Percentiles rank a stretch among this genome's conserved stretches.
phyloP scores from a whole-genome alignment of 2,888 invertebrate species.

The Xanthorhoe spadicearia region DNA sequence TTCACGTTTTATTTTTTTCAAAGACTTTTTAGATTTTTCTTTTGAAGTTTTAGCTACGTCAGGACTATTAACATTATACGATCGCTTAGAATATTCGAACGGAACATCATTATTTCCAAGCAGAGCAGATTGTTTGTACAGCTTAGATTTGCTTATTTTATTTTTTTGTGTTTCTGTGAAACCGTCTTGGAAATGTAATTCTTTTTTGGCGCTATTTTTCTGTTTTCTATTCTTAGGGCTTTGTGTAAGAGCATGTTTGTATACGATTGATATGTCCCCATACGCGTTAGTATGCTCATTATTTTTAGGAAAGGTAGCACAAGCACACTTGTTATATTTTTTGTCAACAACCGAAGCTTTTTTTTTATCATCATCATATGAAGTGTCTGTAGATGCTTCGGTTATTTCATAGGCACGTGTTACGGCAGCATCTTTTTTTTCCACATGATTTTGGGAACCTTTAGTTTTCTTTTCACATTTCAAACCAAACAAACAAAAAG shows the following conservation, averaged over 20 bases:
- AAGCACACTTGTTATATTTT: background rate
- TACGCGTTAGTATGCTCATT: background rate
- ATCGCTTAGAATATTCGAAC: constrained; percentile 3
- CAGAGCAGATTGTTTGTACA: constrained; percentile 6
- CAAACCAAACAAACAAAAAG: constrained; percentile 4
- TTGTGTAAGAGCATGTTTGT: background rate
- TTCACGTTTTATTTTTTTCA: background rate
- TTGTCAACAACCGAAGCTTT: background rate
- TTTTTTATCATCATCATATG: background rate
- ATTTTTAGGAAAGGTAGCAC: background rate
- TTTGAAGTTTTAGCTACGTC: background rate
- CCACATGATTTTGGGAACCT: constrained; percentile 13
- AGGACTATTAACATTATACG: constrained; percentile 8
- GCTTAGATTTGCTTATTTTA: constrained; percentile 4
- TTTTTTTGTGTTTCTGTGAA: background rate
- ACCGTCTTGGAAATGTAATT: background rate
- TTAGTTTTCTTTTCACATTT: constrained; percentile 11
- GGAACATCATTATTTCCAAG: constrained; percentile 6
- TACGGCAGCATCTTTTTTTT: constrained; percentile 15
- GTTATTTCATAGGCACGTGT: constrained; percentile 15
- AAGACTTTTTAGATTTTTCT: background rate
- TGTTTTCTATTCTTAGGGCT: constrained; percentile 3
- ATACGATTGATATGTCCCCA: background rate
- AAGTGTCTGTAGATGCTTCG: constrained; percentile 18
- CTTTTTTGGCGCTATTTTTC: background rate